These are phyloP conservation scores for Poecilia wingei DNA, from an alignment of 2,797 vertebrate species.

Conservation along the genomic window DNA sequence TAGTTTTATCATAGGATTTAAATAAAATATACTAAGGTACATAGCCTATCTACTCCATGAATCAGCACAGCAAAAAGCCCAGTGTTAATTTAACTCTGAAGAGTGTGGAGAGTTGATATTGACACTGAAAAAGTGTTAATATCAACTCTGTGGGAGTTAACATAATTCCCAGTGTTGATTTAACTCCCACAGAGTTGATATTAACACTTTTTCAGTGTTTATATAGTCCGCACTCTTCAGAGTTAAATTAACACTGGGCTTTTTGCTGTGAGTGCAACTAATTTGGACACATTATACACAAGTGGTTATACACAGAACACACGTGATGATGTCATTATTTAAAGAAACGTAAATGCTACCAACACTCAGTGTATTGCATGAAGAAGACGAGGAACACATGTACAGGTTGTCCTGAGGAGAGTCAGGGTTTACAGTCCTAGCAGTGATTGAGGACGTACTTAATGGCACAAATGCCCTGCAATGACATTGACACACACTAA, in stretches of 20 bases:
- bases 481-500: slow-evolving; percentile 21
- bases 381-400: slow-evolving; percentile 28
- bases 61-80: background rate
- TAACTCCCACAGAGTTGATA: no score
- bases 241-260: no score
- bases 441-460: slow-evolving; percentile 57
- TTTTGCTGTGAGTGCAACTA: background rate
- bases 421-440: slow-evolving; percentile 24
- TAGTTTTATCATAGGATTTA: slow-evolving; percentile 37
- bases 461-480: slow-evolving; percentile 65
- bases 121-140: no score
- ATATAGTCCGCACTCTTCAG: no score
- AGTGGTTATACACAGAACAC: background rate
- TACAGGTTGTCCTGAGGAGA: slow-evolving; percentile 11
- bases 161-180: no score
- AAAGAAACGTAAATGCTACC: background rate
- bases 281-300: background rate
- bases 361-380: background rate
- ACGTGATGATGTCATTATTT: background rate
- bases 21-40: slow-evolving; percentile 41
- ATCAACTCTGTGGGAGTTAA: no score
- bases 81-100: no score
- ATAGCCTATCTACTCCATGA: background rate
- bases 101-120: no score
- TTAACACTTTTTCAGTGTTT: no score